These are phyloP conservation scores for Propithecus deckenii DNA, from an alignment of 2,797 vertebrate species.

Conservation along the genomic window DNA sequence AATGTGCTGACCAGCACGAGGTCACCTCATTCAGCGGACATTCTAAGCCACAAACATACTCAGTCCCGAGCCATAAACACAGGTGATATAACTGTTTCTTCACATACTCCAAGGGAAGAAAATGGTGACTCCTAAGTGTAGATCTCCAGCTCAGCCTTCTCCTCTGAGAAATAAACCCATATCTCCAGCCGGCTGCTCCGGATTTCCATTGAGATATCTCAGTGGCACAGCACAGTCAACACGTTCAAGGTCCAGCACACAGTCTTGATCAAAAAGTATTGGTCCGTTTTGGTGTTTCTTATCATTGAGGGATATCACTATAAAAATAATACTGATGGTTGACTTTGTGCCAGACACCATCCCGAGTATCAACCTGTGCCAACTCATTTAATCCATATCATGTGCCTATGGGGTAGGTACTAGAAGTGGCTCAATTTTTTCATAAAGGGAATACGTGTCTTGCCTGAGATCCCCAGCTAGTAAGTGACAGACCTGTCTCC, in stretches of 20 bases:
- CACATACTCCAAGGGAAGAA: background rate
- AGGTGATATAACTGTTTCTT: background rate
- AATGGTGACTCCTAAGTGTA: background rate
- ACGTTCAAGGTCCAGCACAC: background rate
- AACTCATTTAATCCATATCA: background rate
- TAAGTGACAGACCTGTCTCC: background rate
- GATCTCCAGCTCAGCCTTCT: background rate
- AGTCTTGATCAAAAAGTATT: background rate
- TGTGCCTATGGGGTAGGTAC: too few species aligned
- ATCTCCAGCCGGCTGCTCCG: background rate
- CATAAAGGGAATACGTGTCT: background rate
- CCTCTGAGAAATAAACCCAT: background rate
- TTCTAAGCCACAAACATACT: background rate
- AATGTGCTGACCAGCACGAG: background rate
- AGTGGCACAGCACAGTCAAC: background rate
- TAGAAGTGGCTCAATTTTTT: background rate
- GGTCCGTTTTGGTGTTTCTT: background rate
- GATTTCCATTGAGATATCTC: background rate
- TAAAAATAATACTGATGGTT: background rate
- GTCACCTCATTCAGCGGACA: background rate
- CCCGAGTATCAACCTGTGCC: background rate
- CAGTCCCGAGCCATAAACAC: background rate
- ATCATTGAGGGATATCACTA: background rate
- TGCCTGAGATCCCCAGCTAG: background rate
- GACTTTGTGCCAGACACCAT: background rate